These are phyloP conservation scores for Perithous albicinctus DNA, from an alignment of 2,888 invertebrate species.

Conservation along the genomic window DNA sequence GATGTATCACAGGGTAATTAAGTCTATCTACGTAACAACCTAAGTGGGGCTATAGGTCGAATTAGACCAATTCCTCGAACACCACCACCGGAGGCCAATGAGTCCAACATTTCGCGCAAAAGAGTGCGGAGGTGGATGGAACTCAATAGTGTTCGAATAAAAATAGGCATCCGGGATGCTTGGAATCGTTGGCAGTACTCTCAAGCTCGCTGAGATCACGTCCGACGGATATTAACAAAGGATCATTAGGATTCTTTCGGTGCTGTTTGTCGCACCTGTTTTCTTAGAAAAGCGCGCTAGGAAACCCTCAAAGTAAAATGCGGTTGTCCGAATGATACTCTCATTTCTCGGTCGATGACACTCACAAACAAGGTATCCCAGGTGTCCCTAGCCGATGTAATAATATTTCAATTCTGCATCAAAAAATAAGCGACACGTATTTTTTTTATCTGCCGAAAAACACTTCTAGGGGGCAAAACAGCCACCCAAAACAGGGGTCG, in stretches of 20 bases:
- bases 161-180: conserved; percentile 19
- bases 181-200: conserved; percentile 4
- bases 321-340: conserved; percentile 11
- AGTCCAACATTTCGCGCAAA: conserved; percentile 3
- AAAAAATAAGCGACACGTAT: too few relatives aligned
- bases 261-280: conserved; percentile 9
- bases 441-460: too few relatives aligned
- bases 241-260: conserved; percentile 22
- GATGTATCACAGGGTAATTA: neutral
- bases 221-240: conserved; percentile 19
- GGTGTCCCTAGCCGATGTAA: too few relatives aligned
- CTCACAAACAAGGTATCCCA: too few relatives aligned
- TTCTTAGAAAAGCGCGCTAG: neutral
- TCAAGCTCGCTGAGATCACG: neutral
- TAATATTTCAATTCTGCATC: too few relatives aligned
- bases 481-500: too few relatives aligned
- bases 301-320: neutral
- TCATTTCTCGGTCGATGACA: conserved; percentile 7
- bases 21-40: neutral
- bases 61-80: conserved; percentile 20
- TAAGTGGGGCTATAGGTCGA: neutral
- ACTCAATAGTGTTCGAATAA: conserved; percentile 2
- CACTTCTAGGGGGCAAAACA: too few relatives aligned
- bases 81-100: conserved; percentile 2
- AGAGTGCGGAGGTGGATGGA: conserved; percentile 19